Conservation (phyloP, 2,113 vertebrate genomes). For the Pseudopodoces humilis region DNA sequence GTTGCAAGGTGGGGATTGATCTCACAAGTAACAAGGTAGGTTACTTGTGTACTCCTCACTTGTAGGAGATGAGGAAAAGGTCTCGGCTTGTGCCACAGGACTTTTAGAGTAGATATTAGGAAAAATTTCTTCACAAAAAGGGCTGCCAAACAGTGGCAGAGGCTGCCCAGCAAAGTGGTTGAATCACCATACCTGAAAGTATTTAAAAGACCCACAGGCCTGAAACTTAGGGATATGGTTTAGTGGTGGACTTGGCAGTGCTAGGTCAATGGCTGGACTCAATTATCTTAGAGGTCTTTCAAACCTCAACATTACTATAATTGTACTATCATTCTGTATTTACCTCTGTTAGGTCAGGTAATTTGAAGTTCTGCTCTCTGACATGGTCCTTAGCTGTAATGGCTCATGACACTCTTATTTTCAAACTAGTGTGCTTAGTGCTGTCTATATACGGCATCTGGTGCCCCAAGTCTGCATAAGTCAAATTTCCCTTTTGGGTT, state of each 20-base stretch:
- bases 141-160: neutral
- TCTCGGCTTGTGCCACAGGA: neutral
- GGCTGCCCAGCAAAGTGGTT: neutral
- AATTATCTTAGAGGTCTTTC: neutral
- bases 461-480: neutral
- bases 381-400: neutral
- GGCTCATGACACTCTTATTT: neutral
- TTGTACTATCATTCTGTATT: neutral
- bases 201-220: neutral
- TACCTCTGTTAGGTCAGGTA: neutral
- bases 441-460: fast-evolving
- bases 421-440: neutral
- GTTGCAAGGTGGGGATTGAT: neutral
- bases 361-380: neutral
- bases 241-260: neutral
- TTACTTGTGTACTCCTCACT: neutral
- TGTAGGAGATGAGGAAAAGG: neutral
- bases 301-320: fast-evolving
- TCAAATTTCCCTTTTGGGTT: neutral
- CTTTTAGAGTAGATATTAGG: neutral
- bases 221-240: neutral
- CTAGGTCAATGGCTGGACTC: neutral
- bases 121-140: neutral
- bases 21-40: neutral
- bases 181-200: neutral